Conservation (phyloP, 2,113 vertebrate species). For the Leucosticte australis region DNA sequence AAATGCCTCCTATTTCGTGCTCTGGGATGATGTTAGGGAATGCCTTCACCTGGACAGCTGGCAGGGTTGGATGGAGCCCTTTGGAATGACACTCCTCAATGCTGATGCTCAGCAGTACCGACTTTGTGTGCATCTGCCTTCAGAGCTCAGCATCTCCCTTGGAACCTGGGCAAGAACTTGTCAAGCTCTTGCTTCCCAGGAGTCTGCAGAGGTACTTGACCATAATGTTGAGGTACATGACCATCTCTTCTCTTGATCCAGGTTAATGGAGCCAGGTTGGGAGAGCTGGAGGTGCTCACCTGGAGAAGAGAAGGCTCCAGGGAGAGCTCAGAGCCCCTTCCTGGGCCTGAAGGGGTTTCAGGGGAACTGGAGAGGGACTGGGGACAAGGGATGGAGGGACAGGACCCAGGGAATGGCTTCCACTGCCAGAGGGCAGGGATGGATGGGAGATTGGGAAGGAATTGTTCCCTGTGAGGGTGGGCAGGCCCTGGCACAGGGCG, state of each 20-base stretch:
- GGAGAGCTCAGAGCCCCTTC: accelerated
- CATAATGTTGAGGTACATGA: not conserved
- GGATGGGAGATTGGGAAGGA: not conserved
- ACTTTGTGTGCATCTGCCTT: not conserved
- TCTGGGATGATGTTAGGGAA: not conserved
- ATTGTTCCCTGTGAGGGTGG: not conserved
- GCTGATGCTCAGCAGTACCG: not conserved
- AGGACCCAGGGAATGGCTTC: not conserved
- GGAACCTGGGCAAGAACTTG: not conserved
- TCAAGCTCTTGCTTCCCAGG: not conserved
- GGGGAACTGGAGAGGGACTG: not conserved
- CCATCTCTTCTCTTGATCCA: not conserved
- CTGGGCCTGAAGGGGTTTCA: not conserved
- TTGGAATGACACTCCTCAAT: not conserved
- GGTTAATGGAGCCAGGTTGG: not conserved
- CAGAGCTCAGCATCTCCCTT: not conserved
- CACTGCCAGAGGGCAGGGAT: not conserved
- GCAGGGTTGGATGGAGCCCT: not conserved
- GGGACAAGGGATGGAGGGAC: not conserved
- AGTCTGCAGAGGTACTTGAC: not conserved
- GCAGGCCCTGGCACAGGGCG: not conserved
- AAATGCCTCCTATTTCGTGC: not conserved
- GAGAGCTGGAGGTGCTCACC: not conserved
- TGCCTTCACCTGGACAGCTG: not conserved
- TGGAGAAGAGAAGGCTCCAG: not conserved